Evolutionary conservation across 2,797 vertebrate genomes (phyloP).

Genomic region (Acrossocheilus fasciatus): DNA sequence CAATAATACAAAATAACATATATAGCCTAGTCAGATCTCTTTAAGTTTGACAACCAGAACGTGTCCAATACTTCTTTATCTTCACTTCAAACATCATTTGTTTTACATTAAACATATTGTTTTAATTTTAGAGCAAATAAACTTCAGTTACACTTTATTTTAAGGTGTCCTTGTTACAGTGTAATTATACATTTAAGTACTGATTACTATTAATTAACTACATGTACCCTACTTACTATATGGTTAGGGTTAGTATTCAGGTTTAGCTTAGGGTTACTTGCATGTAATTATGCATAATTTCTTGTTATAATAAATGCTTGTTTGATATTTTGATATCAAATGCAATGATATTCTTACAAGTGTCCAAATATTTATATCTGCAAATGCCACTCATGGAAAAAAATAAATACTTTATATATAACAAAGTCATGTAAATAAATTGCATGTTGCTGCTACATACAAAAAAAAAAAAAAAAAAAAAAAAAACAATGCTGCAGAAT

Average conservation of each 20-base stretch:
- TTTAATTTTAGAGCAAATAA: not conserved
- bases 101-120: not conserved
- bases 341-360: not conserved
- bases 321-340: not conserved
- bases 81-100: not conserved
- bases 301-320: not conserved
- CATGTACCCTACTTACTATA: no score
- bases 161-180: no score
- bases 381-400: not conserved
- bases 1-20: not conserved
- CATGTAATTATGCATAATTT: no score
- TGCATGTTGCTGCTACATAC: not conserved
- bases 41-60: not conserved
- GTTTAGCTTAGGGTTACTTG: no score
- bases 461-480: not conserved
- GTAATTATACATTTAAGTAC: no score
- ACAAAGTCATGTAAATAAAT: not conserved
- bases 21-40: no score
- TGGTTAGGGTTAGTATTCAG: no score
- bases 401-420: not conserved
- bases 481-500: not conserved
- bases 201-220: no score
- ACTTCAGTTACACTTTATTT: not conserved
- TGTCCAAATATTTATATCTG: not conserved
- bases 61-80: not conserved